Evolutionary conservation across 2,888 invertebrate genomes (phyloP), one percentile per base, ranked within the genome.

Genomic region (Terebella lapidaria): DNA sequence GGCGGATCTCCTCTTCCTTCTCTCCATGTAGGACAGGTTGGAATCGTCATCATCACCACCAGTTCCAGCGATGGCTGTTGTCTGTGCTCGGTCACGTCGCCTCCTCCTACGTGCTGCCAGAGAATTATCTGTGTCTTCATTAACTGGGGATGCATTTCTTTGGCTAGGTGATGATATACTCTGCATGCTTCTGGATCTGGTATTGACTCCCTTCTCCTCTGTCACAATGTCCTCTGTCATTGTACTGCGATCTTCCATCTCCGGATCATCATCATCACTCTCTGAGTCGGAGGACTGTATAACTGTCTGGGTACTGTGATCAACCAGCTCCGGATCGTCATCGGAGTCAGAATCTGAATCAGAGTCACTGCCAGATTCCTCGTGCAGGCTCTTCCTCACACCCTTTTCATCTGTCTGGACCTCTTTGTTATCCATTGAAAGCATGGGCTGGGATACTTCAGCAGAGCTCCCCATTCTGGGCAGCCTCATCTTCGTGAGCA

Each of bases 141-240:
- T 60, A 18, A 29, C 3, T 2, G 25, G 3, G 3, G 26, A 25
- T 5, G 53, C 5, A 2, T 29, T 54, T n/a, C 24, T 26, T 2
- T 49, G 26, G 3, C 42, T 30, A 2, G 56, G 29, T 3, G 58
- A 55, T 22, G 53, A 25, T 28, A 46, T 3, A 22, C 28, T 29
- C 30, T 42, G 53, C 15, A 74, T 66, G 57, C 71, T 71, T 24
- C 74, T 65, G 5, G 65, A 65, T 27, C 67, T 27, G 10, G 69
- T 70, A 54, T 70, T 70, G 25, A 77, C 76, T 2, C 71, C 77
- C 60, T 76, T 78, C 56, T 79, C 77, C 45, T 69, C 68, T 3
- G 73, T 74, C 49, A 67, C 68, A 20, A 64, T 56, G 27, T 58
- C 62, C 51, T 67, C 67, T 5, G 64, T 67, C 59, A 56, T 52